Evolutionary conservation across 2,797 vertebrate species (phyloP), one percentile per base, ranked within the genome.

Genomic region (Scleropages formosus): DNA sequence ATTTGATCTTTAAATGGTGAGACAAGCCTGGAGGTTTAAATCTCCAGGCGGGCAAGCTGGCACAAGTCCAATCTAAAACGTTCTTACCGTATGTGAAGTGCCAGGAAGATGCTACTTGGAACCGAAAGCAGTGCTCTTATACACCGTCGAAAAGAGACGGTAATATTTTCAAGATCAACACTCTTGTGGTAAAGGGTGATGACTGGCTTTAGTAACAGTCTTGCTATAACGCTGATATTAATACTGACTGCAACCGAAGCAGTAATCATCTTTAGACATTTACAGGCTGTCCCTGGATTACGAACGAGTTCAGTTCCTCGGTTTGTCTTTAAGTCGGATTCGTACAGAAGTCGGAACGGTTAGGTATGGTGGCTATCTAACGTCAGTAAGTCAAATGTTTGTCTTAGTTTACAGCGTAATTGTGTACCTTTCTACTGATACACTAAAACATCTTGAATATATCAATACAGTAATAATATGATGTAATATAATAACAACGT

Each of bases 1-100:
- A 79, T 77, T 71, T 79, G 72, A 79, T 79, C 78, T 79, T 72
- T 77, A 58, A 70, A 66, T 79, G 75, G 66, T 59, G 67, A 77
- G 67, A 77, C 51, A 56, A 65, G 78, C 60, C 20, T 47, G 15
- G 8, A 68, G 60, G 73, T 71, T 63, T 31, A 75, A 75, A 75
- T 75, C 68, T 75, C 46, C 22, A 7, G 68, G 39, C 68, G 31
- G 63, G 56, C 56, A 16, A 16, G 44, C 67, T 62, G 62, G 74
- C 74, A 15, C 22, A 15, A 18, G 53, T 39, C 56, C 63, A 61
- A 62, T 22, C 12, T 44, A 56, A 61, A 61, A 51, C 46, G 11
- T 65, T 73, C 63, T 53, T 49, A 39, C 18, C 58, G 39, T 62
- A 69, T 62, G 20, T 9, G 4, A 46, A 24, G 24, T 64, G 44